Conservation (phyloP, 1,140 invertebrate species). For the Oncopodura yosiiana region DNA sequence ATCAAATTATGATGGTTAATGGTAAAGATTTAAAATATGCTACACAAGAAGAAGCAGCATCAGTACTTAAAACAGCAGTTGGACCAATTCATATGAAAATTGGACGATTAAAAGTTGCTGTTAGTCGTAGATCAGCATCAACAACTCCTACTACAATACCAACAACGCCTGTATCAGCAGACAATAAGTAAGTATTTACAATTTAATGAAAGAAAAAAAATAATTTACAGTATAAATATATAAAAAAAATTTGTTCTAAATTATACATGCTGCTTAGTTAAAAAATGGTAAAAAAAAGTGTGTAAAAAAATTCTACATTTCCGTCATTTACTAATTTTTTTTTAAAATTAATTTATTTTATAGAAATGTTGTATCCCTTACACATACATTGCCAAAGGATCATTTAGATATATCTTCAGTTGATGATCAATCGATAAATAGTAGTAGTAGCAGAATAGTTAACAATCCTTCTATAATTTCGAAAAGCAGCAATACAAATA, state of each 20-base stretch:
- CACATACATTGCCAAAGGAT: too few relatives aligned
- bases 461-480: background rate
- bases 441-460: too few relatives aligned
- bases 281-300: too few relatives aligned
- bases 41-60: slow-evolving; percentile 53
- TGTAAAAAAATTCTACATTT: too few relatives aligned
- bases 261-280: too few relatives aligned
- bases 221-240: too few relatives aligned
- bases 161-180: slow-evolving; percentile 1
- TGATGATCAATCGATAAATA: background rate
- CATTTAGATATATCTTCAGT: background rate
- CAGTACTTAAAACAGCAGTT: slow-evolving; percentile 71
- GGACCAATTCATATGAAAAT: slow-evolving; percentile 69
- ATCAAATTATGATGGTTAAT: slow-evolving; percentile 65
- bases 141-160: slow-evolving; percentile 18
- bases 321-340: too few relatives aligned
- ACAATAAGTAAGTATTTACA: slow-evolving; percentile 15
- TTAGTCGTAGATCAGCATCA: slow-evolving; percentile 18
- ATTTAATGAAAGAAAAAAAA: too few relatives aligned
- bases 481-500: slow-evolving; percentile 12
- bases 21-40: slow-evolving; percentile 71
- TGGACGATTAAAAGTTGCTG: slow-evolving; percentile 61
- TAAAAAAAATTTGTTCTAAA: too few relatives aligned
- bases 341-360: too few relatives aligned
- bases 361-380: too few relatives aligned